phyloP scores from a whole-genome alignment of 2,113 vertebrate genomes.

The Phaethornis superciliosus region DNA sequence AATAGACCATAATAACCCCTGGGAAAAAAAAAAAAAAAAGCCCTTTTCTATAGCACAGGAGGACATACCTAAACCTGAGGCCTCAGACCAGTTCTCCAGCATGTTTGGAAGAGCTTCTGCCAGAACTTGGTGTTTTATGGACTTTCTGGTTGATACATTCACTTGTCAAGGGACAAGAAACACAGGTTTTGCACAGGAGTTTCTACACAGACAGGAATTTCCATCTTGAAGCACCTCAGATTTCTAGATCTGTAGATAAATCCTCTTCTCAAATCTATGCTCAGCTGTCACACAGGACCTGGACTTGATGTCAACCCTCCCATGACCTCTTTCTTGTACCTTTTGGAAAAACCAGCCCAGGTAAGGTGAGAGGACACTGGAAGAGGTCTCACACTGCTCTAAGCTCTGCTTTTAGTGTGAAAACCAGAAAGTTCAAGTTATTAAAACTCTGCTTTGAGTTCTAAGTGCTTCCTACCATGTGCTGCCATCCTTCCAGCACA shows the following conservation, averaged over 20 bases:
- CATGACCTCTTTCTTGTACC: accelerated
- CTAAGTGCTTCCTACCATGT: background rate
- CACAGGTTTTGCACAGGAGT: background rate
- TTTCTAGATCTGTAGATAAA: background rate
- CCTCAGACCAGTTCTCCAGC: background rate
- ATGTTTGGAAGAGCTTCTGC: background rate
- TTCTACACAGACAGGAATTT: background rate
- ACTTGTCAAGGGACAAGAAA: background rate
- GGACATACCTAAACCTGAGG: accelerated
- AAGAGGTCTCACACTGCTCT: background rate
- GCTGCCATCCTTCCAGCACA: background rate
- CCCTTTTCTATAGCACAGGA: background rate
- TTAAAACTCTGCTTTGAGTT: background rate
- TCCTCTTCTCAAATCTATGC: background rate
- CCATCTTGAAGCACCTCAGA: background rate
- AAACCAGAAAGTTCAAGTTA: background rate
- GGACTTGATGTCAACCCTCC: background rate
- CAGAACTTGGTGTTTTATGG: background rate
- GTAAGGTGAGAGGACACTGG: background rate
- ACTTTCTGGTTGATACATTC: background rate
- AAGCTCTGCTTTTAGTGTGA: background rate
- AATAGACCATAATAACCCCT: background rate
- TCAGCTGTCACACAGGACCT: background rate
- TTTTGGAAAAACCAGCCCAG: background rate
- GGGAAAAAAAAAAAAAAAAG: background rate